Evolutionary conservation across 2,888 invertebrate genomes (phyloP), one percentile per base, ranked within the genome.

Genomic region (Dryobotodes eremita): DNA sequence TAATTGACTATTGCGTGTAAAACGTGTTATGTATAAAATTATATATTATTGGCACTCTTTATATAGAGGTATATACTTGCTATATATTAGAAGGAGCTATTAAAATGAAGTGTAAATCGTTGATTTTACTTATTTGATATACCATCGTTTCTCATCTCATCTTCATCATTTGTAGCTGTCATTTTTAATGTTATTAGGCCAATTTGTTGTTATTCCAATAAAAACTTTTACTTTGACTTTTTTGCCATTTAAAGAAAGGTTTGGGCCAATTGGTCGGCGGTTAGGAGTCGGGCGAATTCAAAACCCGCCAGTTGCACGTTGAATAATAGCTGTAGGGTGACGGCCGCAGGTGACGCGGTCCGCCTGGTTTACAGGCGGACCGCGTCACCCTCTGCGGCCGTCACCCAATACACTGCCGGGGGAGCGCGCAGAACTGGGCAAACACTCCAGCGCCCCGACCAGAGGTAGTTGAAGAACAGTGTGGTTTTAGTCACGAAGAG

Each of bases 21-120:
- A 72, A 66, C 72, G 71, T 71, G 76, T 75, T 42, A 36, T 68
- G 36, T 84, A 85, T 85, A 84, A 85, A 85, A 85, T 81, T 85
- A 84, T 84, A 57, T 80, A 59, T 65, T 61, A 75, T 82, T 86
- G 86, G 86, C 84, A 84, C 84, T 79, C 57, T 48, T 36, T 75
- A 50, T 20, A 68, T 13, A 75, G 76, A 85, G 82, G 76, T 82
- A 79, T 48, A 48, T 66, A 46, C 46, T 83, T 0, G 70, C 78
- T 77, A 82, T 59, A 17, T 71, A 78, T 15, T 61, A 71, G 77
- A 76, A 83, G 55, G 80, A 77, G 59, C 20, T 77, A 83, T 42
- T 61, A 46, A 66, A 79, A 79, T 15, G 26, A 48, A 66, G 65
- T 57, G 53, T 66, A 23, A 59, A 70, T 65, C 31, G 15, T 74